These are phyloP conservation scores for Acropternis orthonyx DNA, from an alignment of 2,797 vertebrate species.

Conservation along the genomic window DNA sequence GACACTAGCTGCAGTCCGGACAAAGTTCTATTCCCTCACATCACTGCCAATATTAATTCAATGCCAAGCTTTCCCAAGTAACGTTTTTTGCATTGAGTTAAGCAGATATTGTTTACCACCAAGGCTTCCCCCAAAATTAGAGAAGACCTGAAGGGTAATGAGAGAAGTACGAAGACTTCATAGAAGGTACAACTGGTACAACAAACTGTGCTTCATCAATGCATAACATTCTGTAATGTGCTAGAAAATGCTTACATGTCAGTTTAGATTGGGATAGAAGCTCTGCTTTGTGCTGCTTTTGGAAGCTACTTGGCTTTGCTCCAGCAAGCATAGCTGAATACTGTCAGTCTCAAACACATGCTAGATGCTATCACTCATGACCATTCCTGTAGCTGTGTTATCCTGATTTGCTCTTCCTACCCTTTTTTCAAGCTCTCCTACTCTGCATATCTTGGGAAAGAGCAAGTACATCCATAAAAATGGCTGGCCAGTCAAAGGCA, in stretches of 20 bases:
- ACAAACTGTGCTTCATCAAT: not conserved
- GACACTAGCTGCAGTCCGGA: not conserved
- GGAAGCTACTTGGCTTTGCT: conserved; percentile 5
- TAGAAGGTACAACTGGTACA: not conserved
- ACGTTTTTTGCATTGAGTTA: not conserved
- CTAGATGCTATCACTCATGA: not conserved
- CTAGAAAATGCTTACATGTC: not conserved
- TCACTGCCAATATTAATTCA: not conserved
- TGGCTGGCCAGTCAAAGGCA: not conserved
- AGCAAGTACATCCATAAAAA: not conserved
- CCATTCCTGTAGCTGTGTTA: not conserved
- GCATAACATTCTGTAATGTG: not conserved
- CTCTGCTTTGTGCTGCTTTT: conserved; percentile 7
- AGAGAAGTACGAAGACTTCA: not conserved
- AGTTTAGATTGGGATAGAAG: not conserved
- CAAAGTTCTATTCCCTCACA: not conserved
- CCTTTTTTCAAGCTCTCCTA: not conserved
- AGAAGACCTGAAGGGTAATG: not conserved
- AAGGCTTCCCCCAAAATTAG: not conserved
- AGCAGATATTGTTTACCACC: not conserved
- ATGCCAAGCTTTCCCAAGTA: not conserved
- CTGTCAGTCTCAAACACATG: not conserved
- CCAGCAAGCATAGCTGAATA: not conserved
- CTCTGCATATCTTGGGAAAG: not conserved
- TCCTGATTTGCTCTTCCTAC: not conserved